phyloP scores from a whole-genome alignment of 2,113 vertebrate genomes.

The Cinclus cinclus region DNA sequence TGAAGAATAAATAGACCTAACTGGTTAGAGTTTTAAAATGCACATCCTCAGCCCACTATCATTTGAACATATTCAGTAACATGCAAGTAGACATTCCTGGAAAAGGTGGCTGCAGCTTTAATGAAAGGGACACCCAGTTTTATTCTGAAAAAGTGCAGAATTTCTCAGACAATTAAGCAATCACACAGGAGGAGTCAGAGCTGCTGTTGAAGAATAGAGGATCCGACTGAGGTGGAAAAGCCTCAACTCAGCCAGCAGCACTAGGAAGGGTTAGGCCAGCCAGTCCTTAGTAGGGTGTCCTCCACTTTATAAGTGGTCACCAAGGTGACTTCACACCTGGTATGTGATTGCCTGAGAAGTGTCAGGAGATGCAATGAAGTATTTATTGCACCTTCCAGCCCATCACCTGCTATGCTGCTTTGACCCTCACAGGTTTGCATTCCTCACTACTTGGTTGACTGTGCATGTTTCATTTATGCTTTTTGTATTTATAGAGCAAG shows the following conservation, averaged over 20 bases:
- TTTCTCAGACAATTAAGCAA: background rate
- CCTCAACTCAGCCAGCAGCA: background rate
- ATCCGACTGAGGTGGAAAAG: background rate
- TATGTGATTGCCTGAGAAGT: background rate
- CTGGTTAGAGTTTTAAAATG: background rate
- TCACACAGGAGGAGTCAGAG: background rate
- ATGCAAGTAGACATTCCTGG: background rate
- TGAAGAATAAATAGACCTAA: slow-evolving; percentile 10
- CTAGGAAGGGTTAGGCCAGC: background rate
- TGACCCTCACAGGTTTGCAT: background rate
- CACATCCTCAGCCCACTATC: background rate
- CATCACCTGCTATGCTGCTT: background rate
- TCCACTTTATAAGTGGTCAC: background rate
- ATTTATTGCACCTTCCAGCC: background rate
- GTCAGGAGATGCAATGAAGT: background rate
- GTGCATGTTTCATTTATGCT: background rate
- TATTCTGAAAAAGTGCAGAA: background rate
- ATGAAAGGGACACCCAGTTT: background rate
- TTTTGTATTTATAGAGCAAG: background rate
- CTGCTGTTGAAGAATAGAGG: background rate
- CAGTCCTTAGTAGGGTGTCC: background rate
- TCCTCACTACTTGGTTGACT: background rate
- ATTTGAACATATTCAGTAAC: background rate
- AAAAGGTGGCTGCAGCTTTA: background rate
- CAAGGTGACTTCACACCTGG: background rate